These are phyloP conservation scores for Cephus rjabovi DNA, from an alignment of 2,888 invertebrate species.

Conservation along the genomic window DNA sequence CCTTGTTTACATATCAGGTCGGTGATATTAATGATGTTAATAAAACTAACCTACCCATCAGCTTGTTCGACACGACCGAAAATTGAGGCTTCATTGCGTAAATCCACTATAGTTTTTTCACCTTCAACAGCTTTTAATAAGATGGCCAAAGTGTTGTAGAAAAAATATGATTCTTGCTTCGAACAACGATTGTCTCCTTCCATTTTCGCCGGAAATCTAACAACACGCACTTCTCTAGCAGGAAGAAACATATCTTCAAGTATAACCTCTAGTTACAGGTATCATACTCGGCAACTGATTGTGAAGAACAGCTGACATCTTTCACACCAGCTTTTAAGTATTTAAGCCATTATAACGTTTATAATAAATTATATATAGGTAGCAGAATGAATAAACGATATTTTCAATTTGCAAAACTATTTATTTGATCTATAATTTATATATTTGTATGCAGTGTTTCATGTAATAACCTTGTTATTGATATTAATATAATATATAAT, in stretches of 20 bases:
- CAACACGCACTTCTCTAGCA: neutral
- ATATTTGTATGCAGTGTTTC: conserved; percentile 27
- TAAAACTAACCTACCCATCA: conserved; percentile 71
- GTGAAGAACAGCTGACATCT: neutral
- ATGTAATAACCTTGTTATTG: conserved; percentile 29
- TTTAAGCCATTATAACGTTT: neutral
- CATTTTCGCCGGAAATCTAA: conserved; percentile 3
- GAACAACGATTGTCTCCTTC: conserved; percentile 14
- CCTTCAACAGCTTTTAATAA: conserved; percentile 74
- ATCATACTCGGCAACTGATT: neutral
- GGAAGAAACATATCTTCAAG: neutral
- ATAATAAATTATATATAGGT: neutral
- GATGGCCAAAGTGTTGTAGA: conserved; percentile 74
- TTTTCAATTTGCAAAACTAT: conserved; percentile 52
- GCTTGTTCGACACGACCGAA: conserved; percentile 73
- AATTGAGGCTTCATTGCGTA: conserved; percentile 75
- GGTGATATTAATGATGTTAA: conserved; percentile 4
- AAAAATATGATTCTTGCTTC: conserved; percentile 60
- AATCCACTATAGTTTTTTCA: conserved; percentile 73
- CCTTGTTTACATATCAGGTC: neutral
- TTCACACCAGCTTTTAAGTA: neutral
- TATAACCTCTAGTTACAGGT: neutral
- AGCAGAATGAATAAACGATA: neutral
- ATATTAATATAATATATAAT: conserved; percentile 28
- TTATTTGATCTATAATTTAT: conserved; percentile 39